These are phyloP conservation scores for Nymphicus hollandicus DNA, from an alignment of 2,113 vertebrate genomes.

Conservation along the genomic window DNA sequence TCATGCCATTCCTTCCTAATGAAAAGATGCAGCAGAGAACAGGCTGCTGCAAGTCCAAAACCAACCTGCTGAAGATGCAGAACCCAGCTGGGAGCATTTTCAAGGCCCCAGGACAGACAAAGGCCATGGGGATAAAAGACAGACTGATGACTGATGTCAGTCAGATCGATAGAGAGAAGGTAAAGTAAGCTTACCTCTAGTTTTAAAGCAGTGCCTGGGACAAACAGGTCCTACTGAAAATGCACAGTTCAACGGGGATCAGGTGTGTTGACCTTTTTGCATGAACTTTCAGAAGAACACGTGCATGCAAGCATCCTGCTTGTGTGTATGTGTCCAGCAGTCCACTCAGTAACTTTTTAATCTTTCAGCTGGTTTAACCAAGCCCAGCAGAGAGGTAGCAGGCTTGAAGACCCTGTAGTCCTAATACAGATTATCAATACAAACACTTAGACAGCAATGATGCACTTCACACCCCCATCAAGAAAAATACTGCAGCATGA, in stretches of 20 bases:
- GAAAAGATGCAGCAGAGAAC: background rate
- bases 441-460: background rate
- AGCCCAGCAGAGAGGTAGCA: background rate
- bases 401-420: background rate
- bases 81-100: background rate
- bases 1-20: no score
- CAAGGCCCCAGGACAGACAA: background rate
- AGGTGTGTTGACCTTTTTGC: background rate
- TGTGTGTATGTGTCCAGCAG: fast-evolving
- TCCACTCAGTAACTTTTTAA: background rate
- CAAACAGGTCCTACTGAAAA: background rate
- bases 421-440: background rate
- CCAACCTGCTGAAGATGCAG: background rate
- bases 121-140: background rate
- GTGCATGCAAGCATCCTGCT: background rate
- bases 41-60: background rate
- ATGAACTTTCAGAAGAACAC: background rate
- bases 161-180: background rate
- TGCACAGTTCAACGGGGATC: background rate
- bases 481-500: background rate
- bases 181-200: background rate
- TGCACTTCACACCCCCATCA: fast-evolving
- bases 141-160: background rate
- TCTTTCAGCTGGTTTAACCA: background rate
- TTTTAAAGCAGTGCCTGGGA: background rate